Base-by-base conservation (phyloP, 2,888 invertebrate species). In the Celastrina argiolus region DNA sequence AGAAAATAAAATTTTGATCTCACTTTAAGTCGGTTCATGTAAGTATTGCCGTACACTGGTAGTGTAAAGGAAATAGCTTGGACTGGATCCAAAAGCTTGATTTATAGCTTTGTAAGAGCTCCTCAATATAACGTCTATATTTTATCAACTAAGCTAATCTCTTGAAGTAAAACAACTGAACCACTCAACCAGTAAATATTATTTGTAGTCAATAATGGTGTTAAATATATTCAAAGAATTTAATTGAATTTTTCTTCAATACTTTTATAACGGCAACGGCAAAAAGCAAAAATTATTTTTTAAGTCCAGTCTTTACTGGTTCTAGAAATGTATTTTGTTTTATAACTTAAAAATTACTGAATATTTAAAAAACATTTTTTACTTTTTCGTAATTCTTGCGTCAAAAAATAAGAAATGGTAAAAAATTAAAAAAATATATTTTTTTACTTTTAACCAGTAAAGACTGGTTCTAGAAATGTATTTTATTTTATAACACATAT, bases 111-210 rank as follows among this genome's bases (percentile, higher is more conserved):
- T 51, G 26, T 51, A 14, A 51, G 51, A 51, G 51, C 51, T 22
- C 51, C 51, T 51, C 51, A 51, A 51, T 51, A 51, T 51, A 51
- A 22, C 51, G 22, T 51, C 51, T 26, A 51, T 51, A 51, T 51
- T 22, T 22, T 51, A 51, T 51, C 22, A 51, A 51, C 22, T 51
- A 51, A 51, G 51, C 51, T 51, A 51, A 51, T 51, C 51, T 51
- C 22, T 51, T 1, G 5, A 51, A 51, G 22, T 36, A 36, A 7
- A 36, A 51, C 51, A 22, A 51, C 51, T 51, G n/a, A n/a, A n/a
- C 51, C 22, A 26, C 22, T 22, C 12, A 10, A 36, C 51, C 22
- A 10, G 12, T 12, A 51, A 51, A 22, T 51, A 51, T 14, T 51
- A 51, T 51, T n/a, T 51, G 51, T 51, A 26, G 10, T 22, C 51